Conservation (phyloP, 2,797 vertebrate genomes). For the Artibeus jamaicensis region DNA sequence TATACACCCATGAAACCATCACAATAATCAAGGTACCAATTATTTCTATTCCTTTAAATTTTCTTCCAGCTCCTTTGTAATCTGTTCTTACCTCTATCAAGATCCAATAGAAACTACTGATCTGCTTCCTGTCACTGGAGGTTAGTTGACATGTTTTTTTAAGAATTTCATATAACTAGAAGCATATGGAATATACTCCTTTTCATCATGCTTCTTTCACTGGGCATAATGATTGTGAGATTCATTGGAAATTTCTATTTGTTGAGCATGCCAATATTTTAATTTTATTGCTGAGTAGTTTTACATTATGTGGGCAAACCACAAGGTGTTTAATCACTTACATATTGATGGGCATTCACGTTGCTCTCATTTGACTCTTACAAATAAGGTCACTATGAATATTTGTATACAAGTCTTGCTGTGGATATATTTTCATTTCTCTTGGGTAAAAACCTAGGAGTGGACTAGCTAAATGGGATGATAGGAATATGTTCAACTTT, state of each 20-base stretch:
- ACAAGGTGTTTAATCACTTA: background rate
- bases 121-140: slow-evolving; percentile 26
- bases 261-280: background rate
- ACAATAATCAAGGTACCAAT: background rate
- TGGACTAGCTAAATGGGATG: background rate
- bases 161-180: slow-evolving; percentile 15
- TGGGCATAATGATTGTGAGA: background rate
- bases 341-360: background rate
- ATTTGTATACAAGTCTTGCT: background rate
- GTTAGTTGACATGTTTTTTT: slow-evolving; percentile 9
- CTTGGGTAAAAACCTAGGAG: background rate
- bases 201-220: background rate
- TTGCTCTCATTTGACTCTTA: background rate
- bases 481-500: background rate
- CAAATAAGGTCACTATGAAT: background rate
- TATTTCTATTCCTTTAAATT: background rate
- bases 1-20: background rate
- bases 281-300: background rate
- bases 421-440: background rate
- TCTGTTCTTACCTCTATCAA: background rate
- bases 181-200: background rate
- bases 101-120: background rate
- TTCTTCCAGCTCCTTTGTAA: background rate
- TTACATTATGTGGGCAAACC: background rate
- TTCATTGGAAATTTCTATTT: background rate